Percentiles rank a stretch among this genome's conserved stretches.
Conservation (phyloP, 1,140 invertebrate genomes). For the Bathynomus jamesi region DNA sequence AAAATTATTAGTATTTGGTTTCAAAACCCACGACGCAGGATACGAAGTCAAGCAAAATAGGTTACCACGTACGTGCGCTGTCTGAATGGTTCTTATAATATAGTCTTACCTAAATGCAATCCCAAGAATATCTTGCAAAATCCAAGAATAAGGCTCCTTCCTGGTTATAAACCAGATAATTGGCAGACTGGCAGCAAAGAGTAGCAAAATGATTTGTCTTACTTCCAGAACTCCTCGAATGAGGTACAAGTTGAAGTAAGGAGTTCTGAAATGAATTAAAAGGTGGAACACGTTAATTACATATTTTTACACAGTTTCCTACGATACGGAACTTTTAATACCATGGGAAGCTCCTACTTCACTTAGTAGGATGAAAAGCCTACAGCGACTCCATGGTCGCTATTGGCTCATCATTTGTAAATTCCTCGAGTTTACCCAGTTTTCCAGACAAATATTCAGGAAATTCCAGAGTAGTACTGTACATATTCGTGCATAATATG, state of each 20-base stretch:
- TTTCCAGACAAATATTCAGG: too few relatives aligned
- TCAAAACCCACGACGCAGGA: too few relatives aligned
- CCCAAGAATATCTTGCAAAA: slow-evolving; percentile 51
- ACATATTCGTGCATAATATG: too few relatives aligned
- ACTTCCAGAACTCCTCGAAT: slow-evolving; percentile 38
- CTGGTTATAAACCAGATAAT: slow-evolving; percentile 42
- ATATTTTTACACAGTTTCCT: not conserved
- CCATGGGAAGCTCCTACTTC: too few relatives aligned
- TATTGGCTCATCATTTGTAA: too few relatives aligned
- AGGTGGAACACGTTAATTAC: not conserved
- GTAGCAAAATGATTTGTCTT: slow-evolving; percentile 41
- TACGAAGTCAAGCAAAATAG: too few relatives aligned
- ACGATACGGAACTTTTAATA: too few relatives aligned
- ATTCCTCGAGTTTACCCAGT: too few relatives aligned
- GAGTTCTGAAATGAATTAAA: slow-evolving; percentile 10
- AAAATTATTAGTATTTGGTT: too few relatives aligned
- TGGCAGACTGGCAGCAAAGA: slow-evolving; percentile 40
- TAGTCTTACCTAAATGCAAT: slow-evolving; percentile 47
- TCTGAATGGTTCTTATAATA: too few relatives aligned
- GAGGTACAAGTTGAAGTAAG: slow-evolving; percentile 35
- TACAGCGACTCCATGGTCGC: not conserved
- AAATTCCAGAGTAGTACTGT: too few relatives aligned
- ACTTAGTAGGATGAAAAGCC: not conserved
- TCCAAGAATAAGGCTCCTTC: slow-evolving; percentile 45
- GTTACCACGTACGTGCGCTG: too few relatives aligned